These are phyloP conservation scores for Xenops minutus DNA, from an alignment of 2,797 vertebrate species.

Conservation along the genomic window DNA sequence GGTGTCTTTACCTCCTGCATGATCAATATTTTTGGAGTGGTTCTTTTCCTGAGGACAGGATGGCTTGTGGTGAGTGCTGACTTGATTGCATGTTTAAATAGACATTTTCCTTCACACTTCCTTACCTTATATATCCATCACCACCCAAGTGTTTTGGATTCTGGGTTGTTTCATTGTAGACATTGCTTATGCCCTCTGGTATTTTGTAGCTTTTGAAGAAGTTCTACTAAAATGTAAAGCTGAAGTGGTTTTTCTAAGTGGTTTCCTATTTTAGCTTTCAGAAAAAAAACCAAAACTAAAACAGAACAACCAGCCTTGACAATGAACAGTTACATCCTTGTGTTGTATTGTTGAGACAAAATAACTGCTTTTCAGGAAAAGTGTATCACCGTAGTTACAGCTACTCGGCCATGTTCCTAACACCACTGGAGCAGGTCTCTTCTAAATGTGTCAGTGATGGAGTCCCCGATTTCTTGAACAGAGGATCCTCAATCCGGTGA, in stretches of 20 bases:
- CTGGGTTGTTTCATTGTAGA: background rate
- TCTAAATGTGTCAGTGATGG: background rate
- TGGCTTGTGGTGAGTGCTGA: constrained; percentile 87
- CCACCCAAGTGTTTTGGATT: background rate
- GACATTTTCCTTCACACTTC: background rate
- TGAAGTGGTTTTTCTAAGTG: background rate
- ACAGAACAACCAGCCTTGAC: background rate
- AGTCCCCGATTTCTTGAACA: background rate
- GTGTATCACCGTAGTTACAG: background rate
- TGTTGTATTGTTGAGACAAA: background rate
- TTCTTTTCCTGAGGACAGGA: constrained; percentile 93
- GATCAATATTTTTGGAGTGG: constrained; percentile 99
- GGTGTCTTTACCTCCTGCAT: constrained; percentile 98
- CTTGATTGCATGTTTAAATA: background rate
- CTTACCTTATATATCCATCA: background rate
- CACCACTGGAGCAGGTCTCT: background rate
- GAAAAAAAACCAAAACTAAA: background rate
- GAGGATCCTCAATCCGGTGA: background rate
- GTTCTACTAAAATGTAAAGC: background rate
- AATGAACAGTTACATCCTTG: background rate
- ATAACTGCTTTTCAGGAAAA: background rate
- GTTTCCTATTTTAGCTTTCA: background rate
- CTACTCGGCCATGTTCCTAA: background rate
- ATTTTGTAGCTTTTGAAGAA: background rate
- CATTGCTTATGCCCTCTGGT: background rate